Evolutionary conservation across 2,797 vertebrate species (phyloP).

Genomic region (Linurgus olivaceus): DNA sequence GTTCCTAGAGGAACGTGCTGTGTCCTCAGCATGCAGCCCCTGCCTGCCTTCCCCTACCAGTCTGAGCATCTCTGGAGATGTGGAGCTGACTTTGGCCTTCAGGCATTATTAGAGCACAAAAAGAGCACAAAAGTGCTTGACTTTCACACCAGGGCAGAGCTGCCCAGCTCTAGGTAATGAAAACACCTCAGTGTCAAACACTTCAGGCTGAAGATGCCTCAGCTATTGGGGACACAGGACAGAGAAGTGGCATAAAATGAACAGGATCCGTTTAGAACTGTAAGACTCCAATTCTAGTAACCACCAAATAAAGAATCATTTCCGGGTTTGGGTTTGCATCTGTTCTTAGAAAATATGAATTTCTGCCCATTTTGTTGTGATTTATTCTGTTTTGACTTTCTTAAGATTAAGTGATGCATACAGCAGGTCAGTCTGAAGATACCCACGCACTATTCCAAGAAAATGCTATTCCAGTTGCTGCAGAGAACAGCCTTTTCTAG

Average conservation of each 20-base stretch:
- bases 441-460: background rate
- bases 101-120: background rate
- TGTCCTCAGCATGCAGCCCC: background rate
- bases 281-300: background rate
- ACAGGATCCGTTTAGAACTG: background rate
- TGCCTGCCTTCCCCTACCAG: background rate
- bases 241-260: background rate
- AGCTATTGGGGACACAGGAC: background rate
- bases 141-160: fast-evolving
- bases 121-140: background rate
- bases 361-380: background rate
- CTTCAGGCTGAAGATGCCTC: background rate
- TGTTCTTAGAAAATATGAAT: background rate
- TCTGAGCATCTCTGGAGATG: background rate
- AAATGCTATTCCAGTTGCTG: background rate
- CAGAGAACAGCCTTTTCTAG: background rate
- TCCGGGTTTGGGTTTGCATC: background rate
- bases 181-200: background rate
- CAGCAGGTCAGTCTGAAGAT: background rate
- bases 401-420: background rate
- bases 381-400: background rate
- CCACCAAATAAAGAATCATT: background rate
- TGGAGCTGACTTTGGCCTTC: background rate
- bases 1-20: fast-evolving
- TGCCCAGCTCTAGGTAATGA: background rate